Evolutionary conservation across 2,113 vertebrate species (phyloP).

Genomic region (Crotalus horridus): DNA sequence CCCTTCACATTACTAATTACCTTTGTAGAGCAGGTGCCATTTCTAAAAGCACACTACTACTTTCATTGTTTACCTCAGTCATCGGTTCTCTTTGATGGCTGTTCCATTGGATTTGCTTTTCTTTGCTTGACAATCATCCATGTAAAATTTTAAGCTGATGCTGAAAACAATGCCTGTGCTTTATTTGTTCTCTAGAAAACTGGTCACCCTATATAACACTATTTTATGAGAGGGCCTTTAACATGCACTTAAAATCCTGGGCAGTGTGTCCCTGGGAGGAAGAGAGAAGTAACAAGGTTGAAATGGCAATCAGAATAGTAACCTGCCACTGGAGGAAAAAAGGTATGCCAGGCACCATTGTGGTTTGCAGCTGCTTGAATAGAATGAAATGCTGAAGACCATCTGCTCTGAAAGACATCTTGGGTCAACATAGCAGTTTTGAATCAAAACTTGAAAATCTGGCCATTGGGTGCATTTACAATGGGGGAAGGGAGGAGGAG

Average conservation of each 20-base stretch:
- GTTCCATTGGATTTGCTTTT: background rate
- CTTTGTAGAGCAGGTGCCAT: background rate
- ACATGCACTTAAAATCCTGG: too few species aligned
- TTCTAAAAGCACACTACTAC: background rate
- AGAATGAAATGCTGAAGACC: background rate
- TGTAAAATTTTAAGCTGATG: background rate
- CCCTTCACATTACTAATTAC: background rate
- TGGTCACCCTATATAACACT: background rate
- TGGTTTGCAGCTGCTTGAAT: background rate
- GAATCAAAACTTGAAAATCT: background rate
- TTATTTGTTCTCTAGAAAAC: background rate
- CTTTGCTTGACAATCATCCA: background rate
- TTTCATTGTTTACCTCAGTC: conserved; percentile 19
- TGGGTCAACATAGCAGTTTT: background rate
- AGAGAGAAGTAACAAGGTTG: background rate
- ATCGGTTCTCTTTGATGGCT: background rate
- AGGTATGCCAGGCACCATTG: background rate
- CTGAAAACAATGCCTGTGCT: background rate
- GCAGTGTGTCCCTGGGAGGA: too few species aligned
- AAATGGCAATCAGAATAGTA: background rate
- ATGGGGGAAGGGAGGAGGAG: too few species aligned
- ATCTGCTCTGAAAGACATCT: background rate
- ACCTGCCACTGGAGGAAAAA: background rate
- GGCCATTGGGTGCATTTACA: too few species aligned
- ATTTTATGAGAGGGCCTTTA: background rate